Percentiles rank a stretch among this genome's conserved stretches.
Conservation (phyloP, 1,140 invertebrate species). For the Papilio aristodemus region DNA sequence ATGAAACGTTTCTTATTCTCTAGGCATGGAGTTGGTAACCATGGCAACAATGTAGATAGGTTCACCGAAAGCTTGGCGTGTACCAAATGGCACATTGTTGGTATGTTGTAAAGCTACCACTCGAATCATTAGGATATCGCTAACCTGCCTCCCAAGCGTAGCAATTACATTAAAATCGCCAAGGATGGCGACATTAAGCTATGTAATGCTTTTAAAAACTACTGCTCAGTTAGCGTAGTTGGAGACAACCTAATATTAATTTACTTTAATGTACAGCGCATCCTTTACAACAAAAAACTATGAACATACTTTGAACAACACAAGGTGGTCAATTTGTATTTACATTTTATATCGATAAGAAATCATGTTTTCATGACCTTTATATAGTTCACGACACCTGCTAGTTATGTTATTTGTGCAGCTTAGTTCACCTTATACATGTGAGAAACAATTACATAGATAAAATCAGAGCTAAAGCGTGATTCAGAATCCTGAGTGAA, state of each 20-base stretch:
- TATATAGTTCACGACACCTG: neutral
- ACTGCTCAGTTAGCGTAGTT: neutral
- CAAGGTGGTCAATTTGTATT: slow-evolving; percentile 6
- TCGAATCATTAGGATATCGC: too few relatives aligned
- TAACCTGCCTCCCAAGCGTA: too few relatives aligned
- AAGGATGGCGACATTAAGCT: neutral
- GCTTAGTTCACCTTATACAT: neutral
- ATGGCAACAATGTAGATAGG: too few relatives aligned
- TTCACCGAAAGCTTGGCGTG: too few relatives aligned
- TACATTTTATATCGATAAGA: neutral
- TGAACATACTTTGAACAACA: slow-evolving; percentile 10
- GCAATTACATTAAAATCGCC: neutral
- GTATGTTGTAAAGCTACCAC: too few relatives aligned
- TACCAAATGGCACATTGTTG: too few relatives aligned
- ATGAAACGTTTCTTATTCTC: too few relatives aligned
- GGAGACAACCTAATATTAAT: neutral
- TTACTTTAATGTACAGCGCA: slow-evolving; percentile 1
- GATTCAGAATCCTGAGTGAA: neutral
- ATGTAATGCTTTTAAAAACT: neutral
- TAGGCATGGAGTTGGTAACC: too few relatives aligned
- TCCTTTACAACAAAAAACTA: neutral
- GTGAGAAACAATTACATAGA: neutral
- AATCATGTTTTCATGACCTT: slow-evolving; percentile 17
- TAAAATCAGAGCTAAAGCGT: neutral
- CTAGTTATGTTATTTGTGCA: neutral